phyloP scores from a whole-genome alignment of 2,113 vertebrate species.

The Megaptera novaeangliae region DNA sequence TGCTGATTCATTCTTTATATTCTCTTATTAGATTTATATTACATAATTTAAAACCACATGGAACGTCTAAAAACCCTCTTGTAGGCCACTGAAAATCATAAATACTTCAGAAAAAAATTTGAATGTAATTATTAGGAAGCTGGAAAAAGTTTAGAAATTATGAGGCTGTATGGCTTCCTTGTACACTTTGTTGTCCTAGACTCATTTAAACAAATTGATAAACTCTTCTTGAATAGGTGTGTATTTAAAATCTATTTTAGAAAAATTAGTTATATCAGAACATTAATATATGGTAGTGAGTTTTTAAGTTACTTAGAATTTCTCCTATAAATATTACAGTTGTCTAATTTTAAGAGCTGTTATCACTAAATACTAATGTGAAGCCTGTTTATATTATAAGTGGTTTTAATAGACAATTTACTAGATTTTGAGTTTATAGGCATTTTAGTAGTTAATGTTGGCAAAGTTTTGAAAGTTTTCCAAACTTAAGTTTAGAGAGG shows the following conservation, averaged over 20 bases:
- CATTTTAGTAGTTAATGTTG: not conserved
- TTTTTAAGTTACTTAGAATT: constrained; percentile 14
- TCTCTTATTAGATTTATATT: not conserved
- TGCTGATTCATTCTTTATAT: not conserved
- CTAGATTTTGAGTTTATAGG: not conserved
- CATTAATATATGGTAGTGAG: not conserved
- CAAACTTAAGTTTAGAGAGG: not conserved
- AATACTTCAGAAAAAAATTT: not conserved
- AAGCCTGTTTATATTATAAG: constrained; percentile 1
- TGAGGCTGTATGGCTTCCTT: not conserved
- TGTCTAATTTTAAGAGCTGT: constrained; percentile 16
- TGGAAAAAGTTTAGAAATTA: not conserved
- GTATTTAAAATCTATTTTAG: constrained; percentile 1
- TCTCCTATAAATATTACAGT: not conserved
- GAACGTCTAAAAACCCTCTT: not conserved
- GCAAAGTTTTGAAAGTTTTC: not conserved
- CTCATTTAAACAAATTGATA: not conserved
- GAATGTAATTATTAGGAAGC: not conserved
- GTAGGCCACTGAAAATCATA: not conserved
- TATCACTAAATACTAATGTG: not conserved
- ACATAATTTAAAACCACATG: not conserved
- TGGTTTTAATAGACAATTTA: not conserved
- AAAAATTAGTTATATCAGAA: constrained; percentile 15
- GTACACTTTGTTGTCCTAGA: not conserved
- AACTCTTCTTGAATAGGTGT: not conserved